Conservation (phyloP, 2,888 invertebrate genomes). For the Andrena minutula region DNA sequence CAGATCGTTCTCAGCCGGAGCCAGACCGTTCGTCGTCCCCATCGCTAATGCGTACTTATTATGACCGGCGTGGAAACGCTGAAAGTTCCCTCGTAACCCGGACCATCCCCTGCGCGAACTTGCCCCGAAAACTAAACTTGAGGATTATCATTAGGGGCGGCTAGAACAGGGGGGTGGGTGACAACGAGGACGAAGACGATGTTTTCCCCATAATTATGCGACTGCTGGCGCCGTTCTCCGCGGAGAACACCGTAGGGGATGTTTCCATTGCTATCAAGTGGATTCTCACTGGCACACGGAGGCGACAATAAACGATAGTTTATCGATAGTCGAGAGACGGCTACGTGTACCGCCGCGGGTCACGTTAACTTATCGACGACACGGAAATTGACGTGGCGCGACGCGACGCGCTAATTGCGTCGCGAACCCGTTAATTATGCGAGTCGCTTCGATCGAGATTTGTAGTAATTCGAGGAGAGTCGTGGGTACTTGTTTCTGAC, state of each 20-base stretch:
- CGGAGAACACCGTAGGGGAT: neutral
- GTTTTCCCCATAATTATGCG: conserved; percentile 28
- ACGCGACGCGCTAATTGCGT: conserved; percentile 25
- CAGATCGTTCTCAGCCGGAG: neutral
- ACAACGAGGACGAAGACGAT: conserved; percentile 6
- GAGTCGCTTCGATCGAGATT: conserved; percentile 30
- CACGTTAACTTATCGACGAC: conserved; percentile 18
- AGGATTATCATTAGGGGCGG: conserved; percentile 35
- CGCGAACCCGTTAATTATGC: conserved; percentile 43
- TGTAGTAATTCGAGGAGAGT: conserved; percentile 16
- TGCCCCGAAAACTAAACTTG: conserved; percentile 38
- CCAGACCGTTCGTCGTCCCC: neutral
- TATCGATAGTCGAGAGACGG: conserved; percentile 1
- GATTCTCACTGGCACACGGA: neutral
- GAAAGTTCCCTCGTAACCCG: conserved; percentile 44
- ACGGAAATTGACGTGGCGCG: conserved; percentile 14
- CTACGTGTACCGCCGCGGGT: neutral
- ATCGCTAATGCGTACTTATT: conserved; percentile 41
- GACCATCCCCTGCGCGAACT: conserved; percentile 16
- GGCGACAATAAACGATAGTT: neutral
- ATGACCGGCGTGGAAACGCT: conserved; percentile 33
- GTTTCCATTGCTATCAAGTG: neutral
- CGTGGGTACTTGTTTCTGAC: neutral
- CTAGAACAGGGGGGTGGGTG: neutral
- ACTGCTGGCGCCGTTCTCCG: neutral